These are phyloP conservation scores for Narcine bancroftii DNA, from an alignment of 2,113 vertebrate species.

Conservation along the genomic window DNA sequence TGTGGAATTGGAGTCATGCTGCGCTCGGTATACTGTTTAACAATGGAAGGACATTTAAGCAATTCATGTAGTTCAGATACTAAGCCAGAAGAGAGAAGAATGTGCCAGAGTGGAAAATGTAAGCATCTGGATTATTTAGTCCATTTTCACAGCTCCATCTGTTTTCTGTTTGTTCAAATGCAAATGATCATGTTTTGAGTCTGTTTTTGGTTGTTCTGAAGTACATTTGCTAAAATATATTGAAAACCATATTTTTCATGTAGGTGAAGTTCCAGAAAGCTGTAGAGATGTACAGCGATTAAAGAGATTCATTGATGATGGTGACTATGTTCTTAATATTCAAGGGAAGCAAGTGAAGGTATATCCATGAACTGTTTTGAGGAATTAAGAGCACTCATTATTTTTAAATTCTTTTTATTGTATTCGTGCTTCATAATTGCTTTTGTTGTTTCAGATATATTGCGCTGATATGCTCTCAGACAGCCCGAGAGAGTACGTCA, in stretches of 20 bases:
- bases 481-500: slow-evolving; percentile 79
- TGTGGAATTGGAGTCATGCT: slow-evolving; percentile 80
- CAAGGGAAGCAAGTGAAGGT: slow-evolving; percentile 78
- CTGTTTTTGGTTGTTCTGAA: not conserved
- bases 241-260: slow-evolving; percentile 39
- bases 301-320: slow-evolving; percentile 59
- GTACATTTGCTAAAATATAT: not conserved
- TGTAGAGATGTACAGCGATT: slow-evolving; percentile 68
- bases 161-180: not conserved
- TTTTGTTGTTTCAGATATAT: slow-evolving; percentile 65
- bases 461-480: slow-evolving; percentile 85
- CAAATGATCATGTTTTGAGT: not conserved
- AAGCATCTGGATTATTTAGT: slow-evolving; percentile 50
- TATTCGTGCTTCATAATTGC: slow-evolving; percentile 28
- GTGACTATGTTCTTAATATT: slow-evolving; percentile 74
- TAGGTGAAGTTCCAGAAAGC: slow-evolving; percentile 73
- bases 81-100: slow-evolving; percentile 67
- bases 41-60: slow-evolving; percentile 61
- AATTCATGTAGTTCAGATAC: slow-evolving; percentile 54
- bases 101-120: slow-evolving; percentile 76
- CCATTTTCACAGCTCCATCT: not conserved
- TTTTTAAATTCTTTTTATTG: not conserved
- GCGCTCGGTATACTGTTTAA: slow-evolving; percentile 74
- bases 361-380: slow-evolving; percentile 35
- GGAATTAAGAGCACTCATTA: not conserved